Base-by-base conservation (phyloP, 2,797 vertebrate species). In the Sarcoramphus papa region DNA sequence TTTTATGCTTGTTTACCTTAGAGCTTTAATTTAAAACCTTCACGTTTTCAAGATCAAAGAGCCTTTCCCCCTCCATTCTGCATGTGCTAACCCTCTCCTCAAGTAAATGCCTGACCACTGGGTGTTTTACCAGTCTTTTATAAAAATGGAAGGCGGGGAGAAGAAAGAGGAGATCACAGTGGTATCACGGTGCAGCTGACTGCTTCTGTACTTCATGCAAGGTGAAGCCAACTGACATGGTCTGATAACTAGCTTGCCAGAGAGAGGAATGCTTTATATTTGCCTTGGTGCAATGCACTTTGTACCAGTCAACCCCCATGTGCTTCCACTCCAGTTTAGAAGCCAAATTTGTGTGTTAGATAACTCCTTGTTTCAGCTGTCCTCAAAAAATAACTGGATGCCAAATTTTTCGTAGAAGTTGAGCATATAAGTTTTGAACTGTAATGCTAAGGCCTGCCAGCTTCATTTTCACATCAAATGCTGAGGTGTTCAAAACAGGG, bases 221-320 rank as follows among this genome's bases (percentile, higher is more conserved):
- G 41, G 19, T 24, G 51, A 53, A 17, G 21, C 9, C 35, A 47
- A 1, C 1, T 21, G 2, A 62, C 41, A 6, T 0, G 0, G 6
- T 16, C 35, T 25, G 68, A 18, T 10, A 50, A 30, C 3, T 25
- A 69, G 33, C 10, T 28, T 48, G 13, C 7, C 43, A 31, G 12
- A 15, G 16, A 56, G 4, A 51, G 21, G 9, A 73, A 65, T 0
- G 8, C 5, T 33, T 74, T 23, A 0, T 23, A 31, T 69, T 50
- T 35, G 48, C 47, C 7, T 0, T 14, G 8, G 19, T 31, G 23
- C 10, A 1, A 0, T 7, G 6, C 24, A 7, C 17, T 77, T 30
- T 16, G 30, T 10, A 41, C 27, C 59, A 50, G 15, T 4, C 21
- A 70, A 70, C 14, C 4, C 35, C 40, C 25, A 17, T 0, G 4